phyloP scores from a whole-genome alignment of 2,797 vertebrate genomes.

The Chaetodon trifasciatus region DNA sequence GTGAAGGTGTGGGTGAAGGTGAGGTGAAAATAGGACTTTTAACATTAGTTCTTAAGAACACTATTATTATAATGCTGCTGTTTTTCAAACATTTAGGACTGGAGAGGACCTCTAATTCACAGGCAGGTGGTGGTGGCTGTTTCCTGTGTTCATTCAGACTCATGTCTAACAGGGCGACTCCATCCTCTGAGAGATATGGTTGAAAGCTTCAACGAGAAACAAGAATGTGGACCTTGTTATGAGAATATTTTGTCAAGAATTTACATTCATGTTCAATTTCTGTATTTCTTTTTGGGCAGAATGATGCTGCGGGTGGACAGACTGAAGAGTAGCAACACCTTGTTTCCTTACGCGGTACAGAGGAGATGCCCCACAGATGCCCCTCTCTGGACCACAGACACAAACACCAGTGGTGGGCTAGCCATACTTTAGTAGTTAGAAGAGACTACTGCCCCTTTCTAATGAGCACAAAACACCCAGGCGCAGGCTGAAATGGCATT shows the following conservation, averaged over 20 bases:
- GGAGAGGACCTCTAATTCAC: not conserved
- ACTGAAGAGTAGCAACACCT: slow-evolving; percentile 75
- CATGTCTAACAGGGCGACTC: not conserved
- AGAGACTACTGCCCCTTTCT: slow-evolving; percentile 66
- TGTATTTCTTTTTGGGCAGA: slow-evolving; percentile 61
- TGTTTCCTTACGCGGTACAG: slow-evolving; percentile 58
- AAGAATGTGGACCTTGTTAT: not conserved
- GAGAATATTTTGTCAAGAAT: not conserved
- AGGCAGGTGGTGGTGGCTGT: not conserved
- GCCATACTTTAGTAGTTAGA: slow-evolving; percentile 68
- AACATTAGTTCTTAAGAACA: not conserved
- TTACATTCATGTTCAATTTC: not conserved
- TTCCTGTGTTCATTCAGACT: not conserved
- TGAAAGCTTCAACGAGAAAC: not conserved
- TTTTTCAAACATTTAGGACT: not conserved
- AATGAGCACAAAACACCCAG: slow-evolving; percentile 76
- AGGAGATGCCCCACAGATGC: slow-evolving; percentile 59
- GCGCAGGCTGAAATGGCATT: slow-evolving; percentile 39
- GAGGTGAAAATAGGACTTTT: not conserved
- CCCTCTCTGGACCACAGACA: slow-evolving; percentile 63
- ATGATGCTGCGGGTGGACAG: slow-evolving; percentile 58
- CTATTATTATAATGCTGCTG: not conserved
- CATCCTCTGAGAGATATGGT: not conserved
- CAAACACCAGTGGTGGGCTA: slow-evolving; percentile 59
- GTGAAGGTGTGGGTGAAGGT: no score